phyloP scores from a whole-genome alignment of 1,140 invertebrate genomes.

The Teleogryllus occipitalis region DNA sequence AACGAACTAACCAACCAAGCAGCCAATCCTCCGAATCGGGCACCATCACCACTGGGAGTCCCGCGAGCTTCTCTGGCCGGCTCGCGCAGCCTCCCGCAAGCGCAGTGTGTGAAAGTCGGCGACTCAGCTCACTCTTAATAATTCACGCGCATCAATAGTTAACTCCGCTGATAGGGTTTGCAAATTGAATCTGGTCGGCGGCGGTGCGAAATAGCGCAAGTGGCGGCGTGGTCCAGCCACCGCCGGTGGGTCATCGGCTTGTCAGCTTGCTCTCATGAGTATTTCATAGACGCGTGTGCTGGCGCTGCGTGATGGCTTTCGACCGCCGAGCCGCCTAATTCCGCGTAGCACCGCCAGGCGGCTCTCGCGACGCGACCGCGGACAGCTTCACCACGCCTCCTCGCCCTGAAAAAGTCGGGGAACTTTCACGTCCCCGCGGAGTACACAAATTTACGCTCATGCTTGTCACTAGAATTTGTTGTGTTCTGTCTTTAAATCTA shows the following conservation, averaged over 20 bases:
- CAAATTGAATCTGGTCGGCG: neutral
- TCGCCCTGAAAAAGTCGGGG: too few relatives aligned
- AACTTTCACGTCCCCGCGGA: too few relatives aligned
- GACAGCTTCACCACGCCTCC: neutral
- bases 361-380: neutral
- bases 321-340: neutral
- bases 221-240: neutral
- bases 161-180: neutral
- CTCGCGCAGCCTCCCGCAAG: neutral
- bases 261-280: neutral
- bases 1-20: too few relatives aligned
- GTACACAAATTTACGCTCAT: too few relatives aligned
- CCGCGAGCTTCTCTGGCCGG: neutral
- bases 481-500: too few relatives aligned
- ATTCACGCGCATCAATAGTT: constrained; percentile 1
- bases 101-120: neutral
- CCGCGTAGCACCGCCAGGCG: neutral
- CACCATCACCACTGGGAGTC: too few relatives aligned
- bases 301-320: neutral
- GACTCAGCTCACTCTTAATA: neutral
- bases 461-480: too few relatives aligned
- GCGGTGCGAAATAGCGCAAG: neutral
- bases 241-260: neutral
- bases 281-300: neutral
- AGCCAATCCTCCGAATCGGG: too few relatives aligned